phyloP scores from a whole-genome alignment of 2,888 invertebrate species.

The Epinotia brunnichana region DNA sequence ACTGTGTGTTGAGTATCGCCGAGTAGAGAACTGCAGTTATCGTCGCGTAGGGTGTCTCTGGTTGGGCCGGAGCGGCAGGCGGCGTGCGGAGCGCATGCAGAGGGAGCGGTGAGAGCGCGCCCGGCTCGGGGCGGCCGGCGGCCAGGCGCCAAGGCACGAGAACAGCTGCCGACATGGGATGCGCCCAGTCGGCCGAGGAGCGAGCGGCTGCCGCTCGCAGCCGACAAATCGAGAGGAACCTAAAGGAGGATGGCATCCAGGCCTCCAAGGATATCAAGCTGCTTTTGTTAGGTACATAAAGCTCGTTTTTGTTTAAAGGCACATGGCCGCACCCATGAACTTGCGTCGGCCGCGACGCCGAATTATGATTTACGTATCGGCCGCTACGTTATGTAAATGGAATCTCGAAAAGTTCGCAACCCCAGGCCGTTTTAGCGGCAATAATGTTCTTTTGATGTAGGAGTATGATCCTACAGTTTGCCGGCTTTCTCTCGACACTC shows the following conservation, averaged over 20 bases:
- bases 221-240: conserved; percentile 98
- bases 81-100: conserved; percentile 80
- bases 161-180: conserved; percentile 93
- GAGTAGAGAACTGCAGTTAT: conserved; percentile 52
- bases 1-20: conserved; percentile 70
- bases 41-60: conserved; percentile 79
- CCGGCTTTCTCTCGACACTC: conserved; percentile 71
- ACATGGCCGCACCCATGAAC: conserved; percentile 75
- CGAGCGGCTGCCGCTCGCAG: conserved; percentile 98
- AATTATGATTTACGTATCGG: conserved; percentile 37
- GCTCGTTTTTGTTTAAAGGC: conserved; percentile 30
- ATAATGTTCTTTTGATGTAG: conserved; percentile 25
- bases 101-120: conserved; percentile 85
- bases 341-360: conserved; percentile 47
- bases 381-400: conserved; percentile 39
- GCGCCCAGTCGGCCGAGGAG: conserved; percentile 99
- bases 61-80: conserved; percentile 75
- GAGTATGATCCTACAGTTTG: conserved; percentile 43
- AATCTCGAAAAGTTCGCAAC: conserved; percentile 41
- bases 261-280: conserved; percentile 99
- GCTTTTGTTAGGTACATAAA: conserved; percentile 92
- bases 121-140: conserved; percentile 82
- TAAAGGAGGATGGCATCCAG: conserved; percentile 99
- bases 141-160: conserved; percentile 78
- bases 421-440: conserved; percentile 11